These are phyloP conservation scores for Prolemur simus DNA, from an alignment of 2,113 vertebrate species.

Conservation along the genomic window DNA sequence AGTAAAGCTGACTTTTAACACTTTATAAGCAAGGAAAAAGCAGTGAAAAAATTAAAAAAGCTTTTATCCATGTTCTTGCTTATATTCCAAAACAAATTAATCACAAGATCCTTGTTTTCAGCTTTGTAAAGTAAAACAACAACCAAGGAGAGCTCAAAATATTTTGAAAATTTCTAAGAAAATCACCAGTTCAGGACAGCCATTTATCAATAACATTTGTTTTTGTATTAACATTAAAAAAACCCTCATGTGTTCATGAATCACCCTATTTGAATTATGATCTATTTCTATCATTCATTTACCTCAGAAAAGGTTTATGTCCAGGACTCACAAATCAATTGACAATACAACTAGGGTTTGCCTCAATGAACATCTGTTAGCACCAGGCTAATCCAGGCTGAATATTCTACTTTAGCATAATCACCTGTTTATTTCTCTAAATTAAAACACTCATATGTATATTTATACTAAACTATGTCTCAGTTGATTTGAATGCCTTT, in stretches of 20 bases:
- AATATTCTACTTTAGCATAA: neutral
- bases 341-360: neutral
- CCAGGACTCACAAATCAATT: neutral
- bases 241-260: neutral
- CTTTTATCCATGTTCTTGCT: neutral
- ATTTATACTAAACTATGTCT: neutral
- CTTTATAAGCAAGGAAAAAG: neutral
- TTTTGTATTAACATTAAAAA: neutral
- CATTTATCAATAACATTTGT: neutral
- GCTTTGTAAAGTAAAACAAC: neutral
- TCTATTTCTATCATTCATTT: neutral
- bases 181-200: neutral
- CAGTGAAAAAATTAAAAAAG: neutral
- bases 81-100: slow-evolving; percentile 9
- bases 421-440: neutral
- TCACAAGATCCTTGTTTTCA: neutral
- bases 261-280: neutral
- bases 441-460: neutral
- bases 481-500: neutral
- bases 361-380: neutral
- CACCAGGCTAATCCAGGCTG: neutral
- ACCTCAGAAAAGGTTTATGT: neutral
- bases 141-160: neutral
- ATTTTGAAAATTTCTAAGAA: slow-evolving; percentile 20
- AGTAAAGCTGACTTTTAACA: neutral